Evolutionary conservation across 1,140 invertebrate genomes (phyloP).

Genomic region (Lethrus apterus): DNA sequence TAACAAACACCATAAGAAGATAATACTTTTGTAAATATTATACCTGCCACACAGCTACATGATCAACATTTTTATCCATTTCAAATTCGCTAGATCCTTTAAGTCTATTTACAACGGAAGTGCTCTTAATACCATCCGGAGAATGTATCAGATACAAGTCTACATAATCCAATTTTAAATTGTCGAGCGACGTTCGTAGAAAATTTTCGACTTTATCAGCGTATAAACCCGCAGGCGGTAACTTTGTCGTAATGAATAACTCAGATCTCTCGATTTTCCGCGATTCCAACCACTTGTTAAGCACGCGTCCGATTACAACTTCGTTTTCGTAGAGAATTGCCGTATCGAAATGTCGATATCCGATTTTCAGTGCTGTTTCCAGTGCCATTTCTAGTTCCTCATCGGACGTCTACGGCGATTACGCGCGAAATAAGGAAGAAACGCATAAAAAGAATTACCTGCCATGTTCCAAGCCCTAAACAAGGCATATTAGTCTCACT

Average conservation of each 20-base stretch:
- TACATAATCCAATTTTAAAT: constrained; percentile 66
- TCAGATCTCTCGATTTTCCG: constrained; percentile 44
- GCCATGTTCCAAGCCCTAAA: neutral
- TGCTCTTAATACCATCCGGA: constrained; percentile 58
- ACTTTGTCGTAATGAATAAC: constrained; percentile 72
- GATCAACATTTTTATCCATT: constrained; percentile 58
- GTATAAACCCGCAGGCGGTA: constrained; percentile 44
- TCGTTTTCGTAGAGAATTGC: constrained; percentile 74
- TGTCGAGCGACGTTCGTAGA: constrained; percentile 62
- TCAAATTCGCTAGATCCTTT: constrained; percentile 50
- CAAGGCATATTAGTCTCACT: neutral
- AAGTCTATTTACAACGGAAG: constrained; percentile 38
- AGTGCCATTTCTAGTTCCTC: constrained; percentile 61
- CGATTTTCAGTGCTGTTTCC: constrained; percentile 45
- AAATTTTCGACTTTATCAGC: constrained; percentile 61
- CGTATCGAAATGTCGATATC: constrained; percentile 71
- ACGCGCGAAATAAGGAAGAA: neutral
- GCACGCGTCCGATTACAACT: constrained; percentile 60
- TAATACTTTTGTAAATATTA: no score
- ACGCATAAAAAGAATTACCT: neutral
- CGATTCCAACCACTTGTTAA: constrained; percentile 61
- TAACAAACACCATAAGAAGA: no score
- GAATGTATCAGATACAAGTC: constrained; percentile 78
- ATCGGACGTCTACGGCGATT: constrained; percentile 47
- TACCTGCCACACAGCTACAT: constrained; percentile 65